Base-by-base conservation (phyloP, 2,113 vertebrate genomes). In the Pomatorhinus ruficollis region DNA sequence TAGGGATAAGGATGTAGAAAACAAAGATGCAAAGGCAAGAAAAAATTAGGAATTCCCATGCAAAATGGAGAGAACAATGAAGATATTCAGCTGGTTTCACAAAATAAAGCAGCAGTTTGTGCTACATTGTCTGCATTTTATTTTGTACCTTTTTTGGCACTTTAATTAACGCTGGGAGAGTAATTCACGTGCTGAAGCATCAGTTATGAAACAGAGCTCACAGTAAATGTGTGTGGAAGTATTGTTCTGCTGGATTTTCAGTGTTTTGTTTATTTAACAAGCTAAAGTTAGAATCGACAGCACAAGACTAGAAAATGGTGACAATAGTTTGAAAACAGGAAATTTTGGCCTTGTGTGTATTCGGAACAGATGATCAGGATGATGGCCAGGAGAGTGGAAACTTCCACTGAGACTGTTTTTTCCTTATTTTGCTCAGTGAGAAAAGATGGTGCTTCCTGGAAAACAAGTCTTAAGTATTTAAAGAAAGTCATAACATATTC, bases 291-390 rank as follows among this genome's bases (percentile, higher is more conserved):
- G 99, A 98, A 96, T 97, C 86, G 83, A 97, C 97, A 97, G 96
- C 97, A 96, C 96, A 96, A 94, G 98, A 98, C 97, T 96, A 97
- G 98, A 98, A 98, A 98, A 98, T 96, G 98, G 98, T 99, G 99
- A 99, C 99, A 99, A 98, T 99, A 95, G 98, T 98, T 98, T 97
- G 98, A 99, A 99, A 99, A 99, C 99, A 99, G 99, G 99, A 99
- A 99, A 99, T 99, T 99, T 99, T 98, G 98, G 98, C 98, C 97
- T 97, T 97, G 98, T 99, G 98, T 99, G 98, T 98, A 98, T 99
- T 98, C 94, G 98, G 98, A 99, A 98, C 99, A 99, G 99, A 99
- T 99, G 98, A 99, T 98, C 98, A 98, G 98, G 99, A 99, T 99
- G 99, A 99, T 99, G 99, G 98, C 98, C 97, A 98, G 98, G 98